Evolutionary conservation across 92 coral and sea anemone species (phyloP).

Genomic region (Porites rus): DNA sequence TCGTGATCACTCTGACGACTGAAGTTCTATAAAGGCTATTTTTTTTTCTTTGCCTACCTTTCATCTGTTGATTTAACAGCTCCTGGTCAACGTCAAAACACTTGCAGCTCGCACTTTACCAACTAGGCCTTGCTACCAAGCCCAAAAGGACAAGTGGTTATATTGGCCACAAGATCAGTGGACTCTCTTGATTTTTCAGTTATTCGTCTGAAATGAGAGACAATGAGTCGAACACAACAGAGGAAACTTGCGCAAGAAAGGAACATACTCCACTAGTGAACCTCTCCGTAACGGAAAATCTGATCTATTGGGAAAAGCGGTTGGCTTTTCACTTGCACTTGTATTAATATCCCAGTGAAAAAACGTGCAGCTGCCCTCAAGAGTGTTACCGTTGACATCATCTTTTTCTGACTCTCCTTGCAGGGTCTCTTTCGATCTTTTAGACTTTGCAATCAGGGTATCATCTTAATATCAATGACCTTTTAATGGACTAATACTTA

Average conservation of each 20-base stretch:
- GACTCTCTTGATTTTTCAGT: not conserved
- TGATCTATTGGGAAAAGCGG: not conserved
- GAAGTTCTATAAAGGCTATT: not conserved
- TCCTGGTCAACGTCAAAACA: not conserved
- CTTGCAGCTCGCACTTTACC: not conserved
- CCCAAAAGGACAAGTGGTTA: not conserved
- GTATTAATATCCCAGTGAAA: not conserved
- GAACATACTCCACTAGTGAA: not conserved
- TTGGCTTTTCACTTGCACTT: not conserved
- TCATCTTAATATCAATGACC: no score
- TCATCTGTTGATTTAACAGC: no score
- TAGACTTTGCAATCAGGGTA: no score
- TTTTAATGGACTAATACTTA: no score
- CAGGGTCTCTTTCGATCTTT: no score
- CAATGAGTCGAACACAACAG: not conserved
- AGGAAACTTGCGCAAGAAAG: not conserved
- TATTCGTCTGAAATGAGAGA: not conserved
- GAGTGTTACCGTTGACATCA: no score
- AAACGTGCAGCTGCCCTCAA: no score
- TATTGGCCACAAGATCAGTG: not conserved
- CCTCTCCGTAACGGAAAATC: not conserved
- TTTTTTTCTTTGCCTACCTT: no score
- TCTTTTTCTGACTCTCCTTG: no score
- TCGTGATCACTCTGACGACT: not conserved
- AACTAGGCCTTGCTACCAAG: not conserved